These are phyloP conservation scores for Leistus spinibarbis DNA, from an alignment of 2,888 invertebrate species.

Conservation along the genomic window DNA sequence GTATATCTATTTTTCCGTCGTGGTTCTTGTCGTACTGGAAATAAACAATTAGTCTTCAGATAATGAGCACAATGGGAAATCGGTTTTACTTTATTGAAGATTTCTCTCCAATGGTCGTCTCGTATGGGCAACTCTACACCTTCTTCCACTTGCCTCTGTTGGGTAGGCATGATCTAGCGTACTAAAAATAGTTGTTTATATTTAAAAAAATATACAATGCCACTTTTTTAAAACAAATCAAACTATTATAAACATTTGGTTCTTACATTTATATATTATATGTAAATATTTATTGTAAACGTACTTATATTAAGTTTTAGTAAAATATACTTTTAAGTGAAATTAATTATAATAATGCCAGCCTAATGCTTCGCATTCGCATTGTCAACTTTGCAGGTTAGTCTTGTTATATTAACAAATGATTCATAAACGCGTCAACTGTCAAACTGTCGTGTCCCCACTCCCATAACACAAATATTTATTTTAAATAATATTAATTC, in stretches of 20 bases:
- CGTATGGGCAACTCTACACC: slow-evolving; percentile 44
- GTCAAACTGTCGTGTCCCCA: neutral
- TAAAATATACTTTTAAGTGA: too few relatives aligned
- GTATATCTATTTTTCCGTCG: slow-evolving; percentile 72
- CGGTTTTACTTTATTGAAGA: slow-evolving; percentile 62
- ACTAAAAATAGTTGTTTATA: neutral
- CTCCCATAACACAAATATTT: neutral
- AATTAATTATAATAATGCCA: neutral
- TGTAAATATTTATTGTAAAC: too few relatives aligned
- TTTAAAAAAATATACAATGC: too few relatives aligned
- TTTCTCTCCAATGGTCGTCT: slow-evolving; percentile 60
- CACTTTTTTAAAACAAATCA: too few relatives aligned
- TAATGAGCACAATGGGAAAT: neutral
- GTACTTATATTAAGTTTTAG: too few relatives aligned
- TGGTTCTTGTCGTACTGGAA: slow-evolving; percentile 73
- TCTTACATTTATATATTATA: too few relatives aligned
- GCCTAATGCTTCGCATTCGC: neutral
- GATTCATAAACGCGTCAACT: neutral
- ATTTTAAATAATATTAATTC: too few relatives aligned
- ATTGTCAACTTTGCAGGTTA: neutral
- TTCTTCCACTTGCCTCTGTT: slow-evolving; percentile 21
- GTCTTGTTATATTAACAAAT: neutral
- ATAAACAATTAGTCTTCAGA: slow-evolving; percentile 42
- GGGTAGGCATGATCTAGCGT: neutral
- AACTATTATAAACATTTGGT: too few relatives aligned